Conservation (phyloP, 2,888 invertebrate genomes). For the Drosophila meridiana region DNA sequence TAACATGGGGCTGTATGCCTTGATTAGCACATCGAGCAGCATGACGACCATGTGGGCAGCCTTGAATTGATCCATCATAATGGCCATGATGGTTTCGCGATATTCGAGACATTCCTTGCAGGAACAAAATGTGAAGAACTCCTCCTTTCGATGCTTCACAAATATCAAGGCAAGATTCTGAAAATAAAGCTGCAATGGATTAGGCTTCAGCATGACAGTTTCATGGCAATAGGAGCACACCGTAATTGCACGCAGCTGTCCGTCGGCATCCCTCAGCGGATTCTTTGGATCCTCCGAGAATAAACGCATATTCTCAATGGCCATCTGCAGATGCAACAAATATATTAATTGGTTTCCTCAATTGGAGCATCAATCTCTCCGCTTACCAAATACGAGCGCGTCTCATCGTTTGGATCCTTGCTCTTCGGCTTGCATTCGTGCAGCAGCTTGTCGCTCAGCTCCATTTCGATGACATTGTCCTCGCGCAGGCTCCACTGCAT, state of each 20-base stretch:
- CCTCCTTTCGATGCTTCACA: slow-evolving; percentile 82
- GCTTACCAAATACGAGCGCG: slow-evolving; percentile 76
- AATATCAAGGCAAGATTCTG: slow-evolving; percentile 82
- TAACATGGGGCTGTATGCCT: slow-evolving; percentile 83
- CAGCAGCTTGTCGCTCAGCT: slow-evolving; percentile 78
- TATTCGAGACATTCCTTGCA: slow-evolving; percentile 84
- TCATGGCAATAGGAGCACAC: slow-evolving; percentile 49
- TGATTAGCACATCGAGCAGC: slow-evolving; percentile 82
- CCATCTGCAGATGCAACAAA: slow-evolving; percentile 55
- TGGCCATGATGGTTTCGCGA: slow-evolving; percentile 83
- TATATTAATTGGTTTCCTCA: neutral
- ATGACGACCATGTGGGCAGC: slow-evolving; percentile 84
- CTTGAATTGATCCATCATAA: slow-evolving; percentile 84
- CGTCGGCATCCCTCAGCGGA: slow-evolving; percentile 70
- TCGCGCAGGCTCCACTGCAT: slow-evolving; percentile 81
- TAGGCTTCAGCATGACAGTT: slow-evolving; percentile 54
- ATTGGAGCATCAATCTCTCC: neutral
- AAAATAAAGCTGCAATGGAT: slow-evolving; percentile 72
- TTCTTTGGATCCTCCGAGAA: slow-evolving; percentile 74
- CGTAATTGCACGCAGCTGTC: slow-evolving; percentile 78
- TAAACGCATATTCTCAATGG: slow-evolving; percentile 70
- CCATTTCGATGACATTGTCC: slow-evolving; percentile 80
- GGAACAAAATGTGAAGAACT: slow-evolving; percentile 84
- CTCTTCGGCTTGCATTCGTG: slow-evolving; percentile 68
- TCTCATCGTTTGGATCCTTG: slow-evolving; percentile 72